These are phyloP conservation scores for Choreutis nemorana DNA, from an alignment of 2,888 invertebrate species.

Conservation along the genomic window DNA sequence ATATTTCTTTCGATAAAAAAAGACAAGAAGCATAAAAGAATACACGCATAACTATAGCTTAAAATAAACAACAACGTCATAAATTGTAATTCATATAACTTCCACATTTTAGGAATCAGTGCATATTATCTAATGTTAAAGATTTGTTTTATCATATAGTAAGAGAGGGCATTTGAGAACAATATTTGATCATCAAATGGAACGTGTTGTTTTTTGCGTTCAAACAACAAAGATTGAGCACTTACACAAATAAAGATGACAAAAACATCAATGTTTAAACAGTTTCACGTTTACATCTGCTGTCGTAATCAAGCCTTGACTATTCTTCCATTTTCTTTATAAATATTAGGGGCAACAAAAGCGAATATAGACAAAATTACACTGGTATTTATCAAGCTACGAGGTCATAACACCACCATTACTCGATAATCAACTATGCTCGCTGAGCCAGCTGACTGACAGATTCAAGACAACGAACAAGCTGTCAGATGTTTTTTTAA, in stretches of 20 bases:
- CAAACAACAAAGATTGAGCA: constrained; percentile 53
- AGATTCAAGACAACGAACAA: too few relatives aligned
- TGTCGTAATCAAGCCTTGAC: too few relatives aligned
- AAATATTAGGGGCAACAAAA: constrained; percentile 4
- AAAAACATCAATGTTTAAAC: too few relatives aligned
- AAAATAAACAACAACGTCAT: constrained; percentile 36
- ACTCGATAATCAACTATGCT: constrained; percentile 19
- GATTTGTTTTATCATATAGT: neutral
- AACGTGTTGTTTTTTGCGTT: constrained; percentile 37
- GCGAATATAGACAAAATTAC: constrained; percentile 12
- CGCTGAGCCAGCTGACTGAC: constrained; percentile 13
- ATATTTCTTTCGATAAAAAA: too few relatives aligned
- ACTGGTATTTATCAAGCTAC: constrained; percentile 17
- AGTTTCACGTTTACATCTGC: too few relatives aligned
- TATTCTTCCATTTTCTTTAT: too few relatives aligned
- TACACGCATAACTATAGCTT: constrained; percentile 10
- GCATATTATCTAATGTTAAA: neutral
- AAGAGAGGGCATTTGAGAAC: too few relatives aligned
- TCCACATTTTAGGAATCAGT: too few relatives aligned
- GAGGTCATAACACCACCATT: constrained; percentile 53
- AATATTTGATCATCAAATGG: constrained; percentile 18
- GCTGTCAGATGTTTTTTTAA: too few relatives aligned
- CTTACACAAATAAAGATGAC: constrained; percentile 43
- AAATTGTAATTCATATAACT: too few relatives aligned
- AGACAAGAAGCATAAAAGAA: constrained; percentile 15